phyloP scores from a whole-genome alignment of 2,113 vertebrate genomes.

The Azemiops feae region DNA sequence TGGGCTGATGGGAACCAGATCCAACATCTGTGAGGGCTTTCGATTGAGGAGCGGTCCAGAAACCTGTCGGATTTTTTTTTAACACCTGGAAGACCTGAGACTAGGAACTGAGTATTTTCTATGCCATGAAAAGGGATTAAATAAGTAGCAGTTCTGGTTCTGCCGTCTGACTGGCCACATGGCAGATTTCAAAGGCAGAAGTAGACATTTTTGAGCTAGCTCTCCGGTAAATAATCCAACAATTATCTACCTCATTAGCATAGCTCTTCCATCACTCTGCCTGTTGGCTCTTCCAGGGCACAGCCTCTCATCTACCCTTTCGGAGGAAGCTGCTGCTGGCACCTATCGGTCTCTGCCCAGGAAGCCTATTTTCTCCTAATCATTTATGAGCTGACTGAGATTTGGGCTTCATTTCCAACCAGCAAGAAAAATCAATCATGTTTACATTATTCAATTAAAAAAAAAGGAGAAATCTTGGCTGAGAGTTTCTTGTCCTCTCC shows the following conservation, averaged over 20 bases:
- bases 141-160: background rate
- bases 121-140: background rate
- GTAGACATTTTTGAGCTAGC: background rate
- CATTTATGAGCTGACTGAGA: slow-evolving; percentile 41
- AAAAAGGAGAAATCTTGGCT: background rate
- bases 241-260: background rate
- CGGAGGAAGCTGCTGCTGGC: background rate
- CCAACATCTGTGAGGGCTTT: background rate
- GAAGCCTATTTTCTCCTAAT: slow-evolving; percentile 45
- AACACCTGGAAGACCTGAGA: background rate
- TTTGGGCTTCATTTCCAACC: slow-evolving; percentile 42
- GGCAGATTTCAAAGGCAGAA: background rate
- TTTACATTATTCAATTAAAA: slow-evolving; percentile 56
- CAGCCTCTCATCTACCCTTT: background rate
- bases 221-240: background rate
- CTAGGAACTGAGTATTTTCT: background rate
- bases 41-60: background rate
- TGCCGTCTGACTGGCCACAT: background rate
- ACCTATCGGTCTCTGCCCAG: slow-evolving; percentile 17
- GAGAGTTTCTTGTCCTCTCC: slow-evolving; percentile 12
- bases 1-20: background rate
- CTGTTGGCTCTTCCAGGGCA: no score
- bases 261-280: background rate
- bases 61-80: background rate
- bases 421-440: slow-evolving; percentile 51